A percentile compares a stretch with the other conserved stretches of the same genome.
phyloP scores from a whole-genome alignment of 2,888 invertebrate genomes.

The Malacosoma neustria region DNA sequence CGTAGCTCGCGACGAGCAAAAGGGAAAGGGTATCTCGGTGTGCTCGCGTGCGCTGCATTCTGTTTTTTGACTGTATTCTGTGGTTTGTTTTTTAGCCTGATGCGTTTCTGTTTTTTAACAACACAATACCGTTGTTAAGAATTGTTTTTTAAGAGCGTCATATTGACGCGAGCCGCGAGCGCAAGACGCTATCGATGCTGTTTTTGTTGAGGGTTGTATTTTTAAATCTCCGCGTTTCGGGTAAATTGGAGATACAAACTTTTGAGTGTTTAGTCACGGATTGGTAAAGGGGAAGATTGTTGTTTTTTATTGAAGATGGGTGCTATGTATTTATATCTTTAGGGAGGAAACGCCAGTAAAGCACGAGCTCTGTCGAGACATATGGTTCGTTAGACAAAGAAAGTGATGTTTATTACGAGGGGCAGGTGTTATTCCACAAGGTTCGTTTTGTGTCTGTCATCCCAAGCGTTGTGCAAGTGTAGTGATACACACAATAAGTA shows the following conservation, averaged over 20 bases:
- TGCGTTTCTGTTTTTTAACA: slow-evolving; percentile 71
- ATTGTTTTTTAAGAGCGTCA: slow-evolving; percentile 67
- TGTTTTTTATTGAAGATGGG: slow-evolving; percentile 30
- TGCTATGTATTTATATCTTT: slow-evolving; percentile 42
- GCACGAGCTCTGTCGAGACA: slow-evolving; percentile 47
- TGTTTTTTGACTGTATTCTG: slow-evolving; percentile 68
- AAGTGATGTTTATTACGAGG: slow-evolving; percentile 29
- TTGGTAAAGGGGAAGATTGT: slow-evolving; percentile 53
- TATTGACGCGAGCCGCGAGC: slow-evolving; percentile 56
- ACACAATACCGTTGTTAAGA: slow-evolving; percentile 67
- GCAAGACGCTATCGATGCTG: slow-evolving; percentile 51
- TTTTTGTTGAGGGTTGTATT: slow-evolving; percentile 57
- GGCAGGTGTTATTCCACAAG: slow-evolving; percentile 32
- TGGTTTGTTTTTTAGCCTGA: slow-evolving; percentile 68
- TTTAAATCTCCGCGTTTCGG: slow-evolving; percentile 55
- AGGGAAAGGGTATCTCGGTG: slow-evolving; percentile 70
- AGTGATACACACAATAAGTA: not conserved
- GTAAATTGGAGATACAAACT: slow-evolving; percentile 54
- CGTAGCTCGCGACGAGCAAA: slow-evolving; percentile 68
- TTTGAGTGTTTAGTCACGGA: slow-evolving; percentile 59
- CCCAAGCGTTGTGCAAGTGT: not conserved
- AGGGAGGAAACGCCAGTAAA: slow-evolving; percentile 27
- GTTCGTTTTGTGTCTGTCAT: not conserved
- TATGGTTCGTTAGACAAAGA: slow-evolving; percentile 58
- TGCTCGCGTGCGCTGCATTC: slow-evolving; percentile 66